Percentiles rank a stretch among this genome's conserved stretches.
These are phyloP conservation scores for Tetrao urogallus DNA, from an alignment of 2,113 vertebrate species.

Conservation along the genomic window DNA sequence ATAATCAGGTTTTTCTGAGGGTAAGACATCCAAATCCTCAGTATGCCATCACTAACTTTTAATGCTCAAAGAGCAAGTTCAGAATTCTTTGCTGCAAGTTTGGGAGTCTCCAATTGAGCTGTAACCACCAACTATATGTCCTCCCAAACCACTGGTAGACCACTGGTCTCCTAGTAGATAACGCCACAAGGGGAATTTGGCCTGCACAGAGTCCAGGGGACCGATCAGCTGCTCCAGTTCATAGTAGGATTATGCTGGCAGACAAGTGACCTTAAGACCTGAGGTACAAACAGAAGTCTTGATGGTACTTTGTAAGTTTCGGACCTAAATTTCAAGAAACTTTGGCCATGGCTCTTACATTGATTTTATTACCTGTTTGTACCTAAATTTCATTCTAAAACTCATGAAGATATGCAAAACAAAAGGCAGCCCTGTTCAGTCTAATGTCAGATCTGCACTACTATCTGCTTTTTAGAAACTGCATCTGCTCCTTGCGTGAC, in stretches of 20 bases:
- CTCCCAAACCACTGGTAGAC: background rate
- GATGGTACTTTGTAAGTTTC: background rate
- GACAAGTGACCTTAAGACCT: background rate
- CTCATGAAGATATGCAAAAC: background rate
- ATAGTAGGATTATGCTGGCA: background rate
- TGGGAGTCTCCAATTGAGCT: background rate
- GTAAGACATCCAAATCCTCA: background rate
- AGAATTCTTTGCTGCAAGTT: background rate
- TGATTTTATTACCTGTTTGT: background rate
- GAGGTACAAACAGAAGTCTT: background rate
- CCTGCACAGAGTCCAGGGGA: background rate
- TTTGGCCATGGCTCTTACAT: background rate
- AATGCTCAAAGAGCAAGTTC: background rate
- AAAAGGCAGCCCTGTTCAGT: rapidly evolving
- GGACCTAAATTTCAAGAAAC: background rate
- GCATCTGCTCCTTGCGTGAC: background rate
- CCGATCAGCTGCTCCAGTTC: background rate
- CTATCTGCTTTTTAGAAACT: background rate
- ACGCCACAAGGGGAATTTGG: background rate
- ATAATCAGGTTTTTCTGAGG: background rate
- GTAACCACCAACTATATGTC: background rate
- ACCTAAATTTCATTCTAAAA: background rate
- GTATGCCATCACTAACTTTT: background rate
- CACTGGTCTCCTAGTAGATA: background rate
- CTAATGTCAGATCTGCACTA: background rate